Evolutionary conservation across 2,888 invertebrate species (phyloP), one percentile per base, ranked within the genome.

Genomic region (Platerodrilus igneus): DNA sequence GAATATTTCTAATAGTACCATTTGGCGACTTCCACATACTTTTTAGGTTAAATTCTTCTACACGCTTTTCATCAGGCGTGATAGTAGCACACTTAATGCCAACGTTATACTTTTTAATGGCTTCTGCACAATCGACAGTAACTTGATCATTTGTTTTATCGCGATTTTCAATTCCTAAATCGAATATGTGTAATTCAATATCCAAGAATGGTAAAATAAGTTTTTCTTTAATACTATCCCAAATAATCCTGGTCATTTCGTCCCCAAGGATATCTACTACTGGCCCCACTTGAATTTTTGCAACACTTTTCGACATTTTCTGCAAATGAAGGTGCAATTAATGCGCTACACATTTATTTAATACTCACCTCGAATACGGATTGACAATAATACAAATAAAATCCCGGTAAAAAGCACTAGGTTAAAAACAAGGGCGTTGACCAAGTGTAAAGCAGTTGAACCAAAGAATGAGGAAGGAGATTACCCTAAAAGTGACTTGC

Each of bases 51-150:
- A 90, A 88, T 67, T 90, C 90, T 69, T 90, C 86, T 0, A 97
- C 94, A 63, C 97, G 77, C 20, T 89, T 87, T 68, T 97, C 97
- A 67, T 97, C 97, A 2, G 97, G 96, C 1, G 97, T 97, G 50
- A 97, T 99, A 2, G 97, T 91, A 14, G 97, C 97, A 72, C 99
- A 99, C 69, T 99, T 99, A 52, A 99, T 91, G 23, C 97, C 99
- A 32, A 99, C 97, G 69, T 93, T 95, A 74, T 94, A 96, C 64
- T 92, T 91, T 66, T 92, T 88, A 38, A 97, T 80, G 8, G 97
- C 97, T 67, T 95, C 84, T 4, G 97, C 97, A 67, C 95, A 94
- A 53, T 97, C 97, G 48, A 95, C 74, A 1, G 97, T 99, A 2
- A 99, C 94, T 70, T 93, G 83, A 64, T 99, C 97, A 42, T 89